These are phyloP conservation scores for Taenioides sp. DNA, from an alignment of 2,797 vertebrate species.

Conservation along the genomic window DNA sequence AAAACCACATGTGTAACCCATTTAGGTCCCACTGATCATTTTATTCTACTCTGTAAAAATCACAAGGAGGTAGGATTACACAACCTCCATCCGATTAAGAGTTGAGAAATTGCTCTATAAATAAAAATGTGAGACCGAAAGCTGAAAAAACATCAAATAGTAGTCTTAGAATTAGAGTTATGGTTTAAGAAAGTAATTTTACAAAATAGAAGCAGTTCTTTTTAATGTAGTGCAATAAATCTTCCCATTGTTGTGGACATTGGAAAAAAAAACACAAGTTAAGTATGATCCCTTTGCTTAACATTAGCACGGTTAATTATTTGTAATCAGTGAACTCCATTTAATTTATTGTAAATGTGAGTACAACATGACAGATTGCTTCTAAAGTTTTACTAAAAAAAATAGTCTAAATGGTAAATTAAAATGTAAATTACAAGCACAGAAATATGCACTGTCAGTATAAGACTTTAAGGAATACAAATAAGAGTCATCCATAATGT, in stretches of 20 bases:
- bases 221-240: neutral
- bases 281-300: no score
- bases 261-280: no score
- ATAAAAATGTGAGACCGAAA: neutral
- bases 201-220: neutral
- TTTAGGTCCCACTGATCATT: neutral
- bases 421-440: neutral
- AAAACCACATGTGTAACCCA: neutral
- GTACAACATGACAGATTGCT: neutral
- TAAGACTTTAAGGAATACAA: neutral
- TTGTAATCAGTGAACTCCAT: constrained; percentile 1
- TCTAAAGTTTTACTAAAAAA: no score
- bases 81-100: neutral
- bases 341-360: neutral
- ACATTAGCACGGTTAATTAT: neutral
- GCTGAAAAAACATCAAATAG: neutral
- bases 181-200: neutral
- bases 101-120: neutral
- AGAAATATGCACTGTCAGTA: neutral
- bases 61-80: neutral
- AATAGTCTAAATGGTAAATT: neutral
- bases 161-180: neutral
- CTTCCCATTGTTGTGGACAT: neutral
- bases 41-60: neutral
- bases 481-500: neutral